Percentiles rank a stretch among this genome's conserved stretches.
These are phyloP conservation scores for Caenorhabditis japonica DNA, from an alignment of 2,888 invertebrate species.

Conservation along the genomic window DNA sequence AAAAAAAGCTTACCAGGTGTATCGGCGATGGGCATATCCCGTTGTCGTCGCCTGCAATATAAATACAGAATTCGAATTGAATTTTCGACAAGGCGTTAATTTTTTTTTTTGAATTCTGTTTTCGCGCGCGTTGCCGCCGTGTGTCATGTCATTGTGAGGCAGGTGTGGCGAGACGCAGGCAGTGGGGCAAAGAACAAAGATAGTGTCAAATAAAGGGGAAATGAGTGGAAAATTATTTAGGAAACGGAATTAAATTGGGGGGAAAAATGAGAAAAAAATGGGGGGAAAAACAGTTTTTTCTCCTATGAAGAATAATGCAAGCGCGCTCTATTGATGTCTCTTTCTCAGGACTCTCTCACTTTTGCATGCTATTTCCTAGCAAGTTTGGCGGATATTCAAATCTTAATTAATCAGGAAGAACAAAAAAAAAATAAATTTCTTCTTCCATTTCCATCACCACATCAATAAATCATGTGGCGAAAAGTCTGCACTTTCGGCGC, in stretches of 20 bases:
- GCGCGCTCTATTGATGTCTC: neutral
- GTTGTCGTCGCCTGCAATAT: conserved; percentile 6
- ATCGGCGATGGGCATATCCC: conserved; percentile 14
- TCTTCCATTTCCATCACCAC: conserved; percentile 16
- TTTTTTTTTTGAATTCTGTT: conserved; percentile 20
- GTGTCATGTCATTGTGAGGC: neutral
- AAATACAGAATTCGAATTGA: no score
- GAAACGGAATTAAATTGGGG: neutral
- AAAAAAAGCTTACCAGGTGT: conserved; percentile 11
- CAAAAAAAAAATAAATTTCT: conserved; percentile 25
- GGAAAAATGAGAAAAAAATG: neutral
- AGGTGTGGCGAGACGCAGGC: conserved; percentile 19
- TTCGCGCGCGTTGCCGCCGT: conserved; percentile 22
- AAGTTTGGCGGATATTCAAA: neutral
- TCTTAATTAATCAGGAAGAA: no score
- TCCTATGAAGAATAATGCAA: neutral
- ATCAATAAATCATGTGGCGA: no score
- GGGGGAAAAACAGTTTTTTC: neutral
- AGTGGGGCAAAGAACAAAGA: neutral
- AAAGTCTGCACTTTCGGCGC: conserved; percentile 16
- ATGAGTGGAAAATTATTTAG: neutral
- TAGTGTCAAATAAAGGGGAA: conserved; percentile 1
- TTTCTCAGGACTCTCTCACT: neutral
- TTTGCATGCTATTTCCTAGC: neutral
- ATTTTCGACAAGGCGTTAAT: no score